A percentile compares a stretch with the other conserved stretches of the same genome.
Conservation (phyloP, 1,140 invertebrate species). For the Amphibalanus amphitrite region DNA sequence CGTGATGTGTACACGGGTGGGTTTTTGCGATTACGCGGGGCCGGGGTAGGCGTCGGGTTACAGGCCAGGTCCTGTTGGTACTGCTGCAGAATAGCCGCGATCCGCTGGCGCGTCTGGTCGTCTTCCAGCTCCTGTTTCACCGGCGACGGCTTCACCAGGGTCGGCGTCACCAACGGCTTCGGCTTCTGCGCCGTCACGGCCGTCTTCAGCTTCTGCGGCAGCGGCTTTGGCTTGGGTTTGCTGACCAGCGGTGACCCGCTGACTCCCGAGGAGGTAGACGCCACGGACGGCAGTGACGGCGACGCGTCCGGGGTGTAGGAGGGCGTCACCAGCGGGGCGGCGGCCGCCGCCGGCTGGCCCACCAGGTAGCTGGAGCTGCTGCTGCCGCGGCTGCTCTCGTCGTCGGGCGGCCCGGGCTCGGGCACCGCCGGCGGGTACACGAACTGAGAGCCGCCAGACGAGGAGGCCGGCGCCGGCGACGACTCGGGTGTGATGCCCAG, state of each 20-base stretch:
- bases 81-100: constrained; percentile 58
- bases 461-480: neutral
- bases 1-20: neutral
- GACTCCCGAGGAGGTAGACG: neutral
- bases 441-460: neutral
- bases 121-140: constrained; percentile 38
- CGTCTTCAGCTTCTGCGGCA: constrained; percentile 2
- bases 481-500: neutral
- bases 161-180: constrained; percentile 4
- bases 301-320: neutral
- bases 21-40: constrained; percentile 52
- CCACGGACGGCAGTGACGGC: neutral
- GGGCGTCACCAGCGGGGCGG: neutral
- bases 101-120: constrained; percentile 58
- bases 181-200: constrained; percentile 1
- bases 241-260: neutral
- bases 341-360: neutral
- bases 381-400: neutral
- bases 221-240: neutral
- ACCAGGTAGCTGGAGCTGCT: neutral
- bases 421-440: neutral
- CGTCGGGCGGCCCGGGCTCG: neutral
- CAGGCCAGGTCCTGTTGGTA: constrained; percentile 64
- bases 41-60: constrained; percentile 52
- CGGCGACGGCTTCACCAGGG: constrained; percentile 21